These are phyloP conservation scores for Balanococcus diminutus DNA, from an alignment of 2,888 invertebrate species.

Conservation along the genomic window DNA sequence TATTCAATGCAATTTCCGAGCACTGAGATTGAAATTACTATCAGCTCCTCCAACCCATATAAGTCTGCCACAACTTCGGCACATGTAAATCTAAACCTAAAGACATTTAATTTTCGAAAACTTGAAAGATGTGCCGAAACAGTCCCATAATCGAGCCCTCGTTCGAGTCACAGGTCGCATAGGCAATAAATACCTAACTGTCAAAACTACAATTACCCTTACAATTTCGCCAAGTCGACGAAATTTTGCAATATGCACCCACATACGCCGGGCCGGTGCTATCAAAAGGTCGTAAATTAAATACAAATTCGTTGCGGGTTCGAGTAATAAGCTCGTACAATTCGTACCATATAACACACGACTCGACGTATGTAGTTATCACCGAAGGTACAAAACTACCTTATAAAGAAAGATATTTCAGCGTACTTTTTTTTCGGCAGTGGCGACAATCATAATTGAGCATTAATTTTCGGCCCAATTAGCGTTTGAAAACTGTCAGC, in stretches of 20 bases:
- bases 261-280: neutral
- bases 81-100: too few species aligned
- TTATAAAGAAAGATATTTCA: neutral
- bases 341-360: neutral
- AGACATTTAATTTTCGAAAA: too few species aligned
- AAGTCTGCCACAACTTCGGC: too few species aligned
- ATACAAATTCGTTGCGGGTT: neutral
- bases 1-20: too few species aligned
- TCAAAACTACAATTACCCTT: neutral
- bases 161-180: neutral
- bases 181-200: neutral
- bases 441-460: slow-evolving; percentile 8
- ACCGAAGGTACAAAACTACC: neutral
- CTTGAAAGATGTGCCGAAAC: neutral
- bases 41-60: too few species aligned
- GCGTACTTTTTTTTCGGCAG: neutral
- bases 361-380: neutral
- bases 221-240: neutral
- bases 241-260: neutral
- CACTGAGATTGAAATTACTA: too few species aligned
- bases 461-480: slow-evolving; percentile 47
- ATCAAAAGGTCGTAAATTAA: neutral
- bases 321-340: neutral
- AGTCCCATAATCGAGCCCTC: neutral
- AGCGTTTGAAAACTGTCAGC: slow-evolving; percentile 45